A percentile compares a stretch with the other conserved stretches of the same genome.
These are phyloP conservation scores for Drosophila nigrodunni DNA, from an alignment of 1,140 invertebrate genomes.

Conservation along the genomic window DNA sequence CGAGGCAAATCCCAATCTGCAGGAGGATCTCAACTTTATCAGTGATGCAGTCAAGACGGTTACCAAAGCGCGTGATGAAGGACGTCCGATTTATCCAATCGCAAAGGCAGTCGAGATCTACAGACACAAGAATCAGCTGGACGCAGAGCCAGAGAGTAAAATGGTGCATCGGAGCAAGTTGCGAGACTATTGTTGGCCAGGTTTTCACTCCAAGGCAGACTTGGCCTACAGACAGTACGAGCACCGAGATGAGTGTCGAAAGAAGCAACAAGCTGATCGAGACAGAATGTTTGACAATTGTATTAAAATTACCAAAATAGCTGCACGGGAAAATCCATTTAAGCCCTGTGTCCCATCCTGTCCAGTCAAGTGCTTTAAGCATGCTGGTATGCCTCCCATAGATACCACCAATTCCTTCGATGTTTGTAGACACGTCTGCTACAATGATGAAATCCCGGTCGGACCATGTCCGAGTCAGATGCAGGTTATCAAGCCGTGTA, in stretches of 20 bases:
- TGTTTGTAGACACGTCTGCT: constrained; percentile 10
- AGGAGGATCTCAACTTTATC: constrained; percentile 58
- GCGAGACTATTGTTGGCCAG: constrained; percentile 64
- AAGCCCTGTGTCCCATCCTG: constrained; percentile 25
- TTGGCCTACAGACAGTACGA: constrained; percentile 64
- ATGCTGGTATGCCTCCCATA: constrained; percentile 23
- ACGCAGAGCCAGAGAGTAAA: constrained; percentile 34
- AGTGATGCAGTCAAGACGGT: constrained; percentile 47
- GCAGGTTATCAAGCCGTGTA: constrained; percentile 28
- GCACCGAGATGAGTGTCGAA: constrained; percentile 51
- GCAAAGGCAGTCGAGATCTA: constrained; percentile 47
- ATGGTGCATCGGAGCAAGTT: constrained; percentile 43
- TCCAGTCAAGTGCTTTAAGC: constrained; percentile 34
- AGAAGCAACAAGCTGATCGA: constrained; percentile 30
- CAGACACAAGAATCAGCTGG: constrained; percentile 47
- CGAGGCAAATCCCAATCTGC: constrained; percentile 38
- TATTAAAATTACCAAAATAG: constrained; percentile 62
- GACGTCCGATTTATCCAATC: constrained; percentile 55
- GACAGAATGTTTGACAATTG: constrained; percentile 52
- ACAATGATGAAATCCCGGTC: constrained; percentile 23
- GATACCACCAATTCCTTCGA: constrained; percentile 20
- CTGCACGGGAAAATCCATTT: constrained; percentile 51
- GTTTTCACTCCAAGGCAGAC: constrained; percentile 58
- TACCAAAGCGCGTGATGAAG: constrained; percentile 39
- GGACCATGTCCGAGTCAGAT: constrained; percentile 42